Evolutionary conservation across 2,113 vertebrate species (phyloP).

Genomic region (Tiliqua scincoides): DNA sequence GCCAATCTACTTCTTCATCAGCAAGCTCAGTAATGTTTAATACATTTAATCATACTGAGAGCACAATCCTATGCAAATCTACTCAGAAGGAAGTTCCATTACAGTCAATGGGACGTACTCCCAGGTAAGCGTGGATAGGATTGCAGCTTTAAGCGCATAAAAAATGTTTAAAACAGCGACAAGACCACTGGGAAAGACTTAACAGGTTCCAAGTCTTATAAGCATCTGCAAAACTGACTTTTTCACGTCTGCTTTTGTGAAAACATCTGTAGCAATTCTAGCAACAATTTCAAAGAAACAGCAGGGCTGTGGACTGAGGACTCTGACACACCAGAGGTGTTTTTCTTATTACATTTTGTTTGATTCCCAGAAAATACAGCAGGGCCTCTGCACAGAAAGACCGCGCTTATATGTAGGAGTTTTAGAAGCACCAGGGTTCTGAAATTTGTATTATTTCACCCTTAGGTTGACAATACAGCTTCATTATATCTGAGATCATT

Average conservation of each 20-base stretch:
- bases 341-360: conserved; percentile 40
- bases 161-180: background rate
- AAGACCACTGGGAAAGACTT: background rate
- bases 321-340: conserved; percentile 29
- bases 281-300: conserved; percentile 4
- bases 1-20: background rate
- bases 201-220: background rate
- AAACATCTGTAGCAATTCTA: background rate
- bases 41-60: too few relatives aligned
- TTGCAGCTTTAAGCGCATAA: too few relatives aligned
- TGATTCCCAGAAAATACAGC: conserved; percentile 35
- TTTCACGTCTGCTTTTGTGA: background rate
- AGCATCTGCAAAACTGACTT: background rate
- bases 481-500: background rate
- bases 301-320: conserved; percentile 37
- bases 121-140: too few relatives aligned
- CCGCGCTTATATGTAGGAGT: background rate
- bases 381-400: background rate
- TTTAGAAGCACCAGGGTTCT: background rate
- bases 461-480: background rate
- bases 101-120: too few relatives aligned
- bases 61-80: too few relatives aligned
- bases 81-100: too few relatives aligned
- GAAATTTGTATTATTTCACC: background rate
- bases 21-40: too few relatives aligned